Evolutionary conservation across 2,797 vertebrate species (phyloP).

Genomic region (Caiman crocodilus): DNA sequence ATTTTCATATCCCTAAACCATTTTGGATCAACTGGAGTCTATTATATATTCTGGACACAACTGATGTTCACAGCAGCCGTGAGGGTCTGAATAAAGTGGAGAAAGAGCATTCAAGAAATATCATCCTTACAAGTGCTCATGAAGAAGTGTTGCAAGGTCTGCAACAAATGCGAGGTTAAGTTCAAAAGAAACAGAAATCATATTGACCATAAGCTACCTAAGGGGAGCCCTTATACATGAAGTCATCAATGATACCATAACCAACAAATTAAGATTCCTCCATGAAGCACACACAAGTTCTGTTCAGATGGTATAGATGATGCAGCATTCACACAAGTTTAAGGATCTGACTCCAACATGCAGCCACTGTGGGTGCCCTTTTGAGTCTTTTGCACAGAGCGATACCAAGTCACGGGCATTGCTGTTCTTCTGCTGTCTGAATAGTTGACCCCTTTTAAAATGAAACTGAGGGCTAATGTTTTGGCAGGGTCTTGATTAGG

Average conservation of each 20-base stretch:
- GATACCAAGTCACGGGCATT: constrained; percentile 65
- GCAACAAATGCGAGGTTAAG: constrained; percentile 67
- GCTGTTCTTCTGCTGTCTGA: constrained; percentile 73
- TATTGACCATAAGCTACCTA: constrained; percentile 56
- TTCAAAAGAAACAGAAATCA: constrained; percentile 71
- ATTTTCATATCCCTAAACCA: constrained; percentile 59
- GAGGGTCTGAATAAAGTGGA: constrained; percentile 45
- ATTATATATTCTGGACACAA: constrained; percentile 17
- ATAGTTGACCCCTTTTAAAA: constrained; percentile 70
- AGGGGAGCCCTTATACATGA: constrained; percentile 82
- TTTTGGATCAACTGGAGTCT: constrained; percentile 30
- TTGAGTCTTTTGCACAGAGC: constrained; percentile 68
- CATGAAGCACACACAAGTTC: constrained; percentile 69
- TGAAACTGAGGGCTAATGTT: constrained; percentile 74
- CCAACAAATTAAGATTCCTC: constrained; percentile 60
- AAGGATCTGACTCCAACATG: constrained; percentile 83
- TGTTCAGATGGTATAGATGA: constrained; percentile 75
- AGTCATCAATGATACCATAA: constrained; percentile 75
- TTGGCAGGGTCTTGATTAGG: constrained; percentile 79
- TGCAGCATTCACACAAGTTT: constrained; percentile 82
- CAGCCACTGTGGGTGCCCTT: constrained; percentile 76
- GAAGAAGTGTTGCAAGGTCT: constrained; percentile 74
- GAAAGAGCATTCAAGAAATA: constrained; percentile 45
- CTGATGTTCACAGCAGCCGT: constrained; percentile 60
- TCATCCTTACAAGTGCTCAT: constrained; percentile 42